Evolutionary conservation across 2,888 invertebrate genomes (phyloP).

Genomic region (Prosopocoilus inquinatus): DNA sequence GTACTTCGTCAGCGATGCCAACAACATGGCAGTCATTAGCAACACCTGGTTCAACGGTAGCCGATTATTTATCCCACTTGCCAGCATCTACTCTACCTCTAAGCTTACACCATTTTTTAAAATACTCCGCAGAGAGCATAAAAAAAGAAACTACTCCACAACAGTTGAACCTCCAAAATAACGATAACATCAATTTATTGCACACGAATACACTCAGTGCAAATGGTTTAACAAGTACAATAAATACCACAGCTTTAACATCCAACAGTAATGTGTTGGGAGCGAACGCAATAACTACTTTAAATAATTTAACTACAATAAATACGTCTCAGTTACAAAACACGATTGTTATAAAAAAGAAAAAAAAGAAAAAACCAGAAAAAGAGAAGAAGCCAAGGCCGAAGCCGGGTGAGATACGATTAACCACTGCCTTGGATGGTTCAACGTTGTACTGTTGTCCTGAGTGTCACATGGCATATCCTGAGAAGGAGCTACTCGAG

Average conservation of each 20-base stretch:
- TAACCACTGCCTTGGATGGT: conserved; percentile 78
- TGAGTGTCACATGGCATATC: conserved; percentile 87
- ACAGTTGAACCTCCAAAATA: conserved; percentile 33
- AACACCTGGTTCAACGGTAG: conserved; percentile 70
- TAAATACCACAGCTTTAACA: conserved; percentile 22
- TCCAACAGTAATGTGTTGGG: conserved; percentile 41
- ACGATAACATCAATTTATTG: conserved; percentile 40
- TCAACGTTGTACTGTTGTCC: conserved; percentile 84
- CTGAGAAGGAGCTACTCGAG: conserved; percentile 78
- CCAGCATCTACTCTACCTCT: conserved; percentile 72
- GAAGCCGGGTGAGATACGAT: conserved; percentile 79
- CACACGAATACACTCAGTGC: conserved; percentile 39
- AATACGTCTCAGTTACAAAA: conserved; percentile 44
- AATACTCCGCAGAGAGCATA: conserved; percentile 75
- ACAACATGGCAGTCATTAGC: conserved; percentile 70
- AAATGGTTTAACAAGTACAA: conserved; percentile 41
- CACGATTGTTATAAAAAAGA: conserved; percentile 62
- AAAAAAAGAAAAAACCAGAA: conserved; percentile 74
- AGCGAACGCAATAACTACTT: conserved; percentile 54
- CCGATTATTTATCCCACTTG: conserved; percentile 79
- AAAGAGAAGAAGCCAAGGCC: conserved; percentile 82
- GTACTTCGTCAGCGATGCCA: conserved; percentile 52
- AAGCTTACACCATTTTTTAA: conserved; percentile 79
- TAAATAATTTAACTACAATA: conserved; percentile 51
- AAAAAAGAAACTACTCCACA: conserved; percentile 68